Conservation (phyloP, 2,888 invertebrate species). For the Linnaemya vulpina region DNA sequence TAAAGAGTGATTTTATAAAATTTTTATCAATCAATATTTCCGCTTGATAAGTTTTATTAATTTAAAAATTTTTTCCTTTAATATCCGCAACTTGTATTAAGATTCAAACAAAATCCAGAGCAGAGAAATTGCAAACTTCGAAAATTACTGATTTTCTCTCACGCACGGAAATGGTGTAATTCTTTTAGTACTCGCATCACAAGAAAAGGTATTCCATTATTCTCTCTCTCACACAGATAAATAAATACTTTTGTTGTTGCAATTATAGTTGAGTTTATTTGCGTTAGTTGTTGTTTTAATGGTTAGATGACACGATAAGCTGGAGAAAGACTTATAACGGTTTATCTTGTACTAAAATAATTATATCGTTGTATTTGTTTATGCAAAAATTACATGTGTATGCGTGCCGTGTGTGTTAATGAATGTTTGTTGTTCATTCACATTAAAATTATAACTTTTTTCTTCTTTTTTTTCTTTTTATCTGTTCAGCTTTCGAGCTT, state of each 20-base stretch:
- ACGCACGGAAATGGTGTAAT: constrained; percentile 4
- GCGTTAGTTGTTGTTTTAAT: constrained; percentile 50
- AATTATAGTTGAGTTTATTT: constrained; percentile 22
- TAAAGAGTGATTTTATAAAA: no score
- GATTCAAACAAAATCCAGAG: no score
- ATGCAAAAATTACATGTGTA: neutral
- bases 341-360: constrained; percentile 52
- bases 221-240: neutral
- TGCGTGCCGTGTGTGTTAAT: constrained; percentile 14
- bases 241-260: constrained; percentile 21
- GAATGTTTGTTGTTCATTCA: constrained; percentile 17
- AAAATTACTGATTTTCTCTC: neutral
- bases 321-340: constrained; percentile 57
- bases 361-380: neutral
- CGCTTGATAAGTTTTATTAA: no score
- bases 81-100: no score
- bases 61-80: no score
- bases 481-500: neutral
- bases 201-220: neutral
- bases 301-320: constrained; percentile 59
- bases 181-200: neutral
- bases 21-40: no score
- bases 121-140: neutral
- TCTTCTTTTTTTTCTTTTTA: constrained; percentile 21
- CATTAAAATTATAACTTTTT: constrained; percentile 29